Conservation (phyloP, 2,113 vertebrate genomes). For the Pseudolaguvia tuberculata region DNA sequence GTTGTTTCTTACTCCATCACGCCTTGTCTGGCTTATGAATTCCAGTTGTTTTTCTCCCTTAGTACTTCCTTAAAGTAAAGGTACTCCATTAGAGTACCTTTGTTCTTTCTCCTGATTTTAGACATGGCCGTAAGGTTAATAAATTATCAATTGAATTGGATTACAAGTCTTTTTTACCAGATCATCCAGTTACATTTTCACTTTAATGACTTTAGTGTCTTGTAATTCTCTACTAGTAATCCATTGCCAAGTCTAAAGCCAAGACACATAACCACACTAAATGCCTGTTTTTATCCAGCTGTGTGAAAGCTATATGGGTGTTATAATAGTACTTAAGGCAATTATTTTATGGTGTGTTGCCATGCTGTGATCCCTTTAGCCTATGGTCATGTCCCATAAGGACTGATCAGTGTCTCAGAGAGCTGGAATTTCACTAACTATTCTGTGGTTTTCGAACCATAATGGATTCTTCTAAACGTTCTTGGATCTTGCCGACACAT, state of each 20-base stretch:
- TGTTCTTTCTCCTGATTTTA: conserved; percentile 27
- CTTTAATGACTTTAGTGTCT: conserved; percentile 42
- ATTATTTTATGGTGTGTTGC: conserved; percentile 5
- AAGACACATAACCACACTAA: neutral
- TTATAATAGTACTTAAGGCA: neutral
- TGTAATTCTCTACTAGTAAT: conserved; percentile 41
- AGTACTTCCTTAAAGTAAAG: no score
- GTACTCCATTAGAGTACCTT: no score
- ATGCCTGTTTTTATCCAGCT: neutral
- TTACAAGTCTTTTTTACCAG: conserved; percentile 42
- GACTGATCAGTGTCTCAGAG: neutral
- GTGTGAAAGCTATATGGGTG: neutral
- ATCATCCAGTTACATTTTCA: conserved; percentile 41
- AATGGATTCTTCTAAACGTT: no score
- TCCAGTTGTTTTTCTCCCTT: neutral
- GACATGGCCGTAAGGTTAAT: conserved; percentile 40
- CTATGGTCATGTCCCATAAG: neutral
- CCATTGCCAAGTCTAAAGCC: conserved; percentile 5
- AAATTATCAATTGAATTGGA: conserved; percentile 45
- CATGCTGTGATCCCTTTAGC: neutral
- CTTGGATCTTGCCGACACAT: conserved; percentile 13
- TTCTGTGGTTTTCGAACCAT: neutral
- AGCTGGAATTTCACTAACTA: conserved; percentile 4
- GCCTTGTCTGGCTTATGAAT: neutral
- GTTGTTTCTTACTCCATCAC: conserved; percentile 7